Evolutionary conservation across 2,888 invertebrate genomes (phyloP), one percentile per base, ranked within the genome.

Genomic region (Erannis defoliaria): DNA sequence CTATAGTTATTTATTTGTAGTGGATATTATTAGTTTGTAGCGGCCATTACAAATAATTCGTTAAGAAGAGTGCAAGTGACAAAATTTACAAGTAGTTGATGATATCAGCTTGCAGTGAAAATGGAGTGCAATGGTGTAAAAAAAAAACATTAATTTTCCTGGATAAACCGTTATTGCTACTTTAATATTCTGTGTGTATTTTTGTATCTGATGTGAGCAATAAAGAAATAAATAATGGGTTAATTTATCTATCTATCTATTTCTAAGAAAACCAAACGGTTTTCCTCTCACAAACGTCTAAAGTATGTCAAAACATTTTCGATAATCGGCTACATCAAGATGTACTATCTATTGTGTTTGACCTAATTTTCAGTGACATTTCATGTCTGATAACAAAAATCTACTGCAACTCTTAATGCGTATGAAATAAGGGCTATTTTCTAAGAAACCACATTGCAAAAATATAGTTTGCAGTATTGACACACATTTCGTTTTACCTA

Each of bases 351-450:
- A 86, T 87, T 76, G 75, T 82, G 81, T 85, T 81, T 89, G 90
- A 88, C 90, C 90, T 80, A 83, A 86, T 86, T 90, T 76, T 65
- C 78, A 68, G 72, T 70, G 66, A 67, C 76, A 73, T 16, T 78
- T 80, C 73, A 68, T 82, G 74, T 67, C 64, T 68, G 85, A 89
- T 87, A 87, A 82, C 67, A 42, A 62, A 61, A 42, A 23, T 37
- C 35, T 33, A 33, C 26, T 42, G 56, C 67, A 65, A 70, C 56
- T 64, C 73, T 71, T 78, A 72, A 70, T 37, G 5, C 29, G 48
- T 14, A 57, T n/a, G 31, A 0, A 33, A 66, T 78, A 85, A 66
- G 68, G 67, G 56, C 55, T 45, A 70, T 69, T 77, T 77, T 80
- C 14, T 49, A 64, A 55, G 75, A 62, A 16, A 53, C 33, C 19